phyloP scores from a whole-genome alignment of 2,797 vertebrate species.

The Paramormyrops hopkinsi region DNA sequence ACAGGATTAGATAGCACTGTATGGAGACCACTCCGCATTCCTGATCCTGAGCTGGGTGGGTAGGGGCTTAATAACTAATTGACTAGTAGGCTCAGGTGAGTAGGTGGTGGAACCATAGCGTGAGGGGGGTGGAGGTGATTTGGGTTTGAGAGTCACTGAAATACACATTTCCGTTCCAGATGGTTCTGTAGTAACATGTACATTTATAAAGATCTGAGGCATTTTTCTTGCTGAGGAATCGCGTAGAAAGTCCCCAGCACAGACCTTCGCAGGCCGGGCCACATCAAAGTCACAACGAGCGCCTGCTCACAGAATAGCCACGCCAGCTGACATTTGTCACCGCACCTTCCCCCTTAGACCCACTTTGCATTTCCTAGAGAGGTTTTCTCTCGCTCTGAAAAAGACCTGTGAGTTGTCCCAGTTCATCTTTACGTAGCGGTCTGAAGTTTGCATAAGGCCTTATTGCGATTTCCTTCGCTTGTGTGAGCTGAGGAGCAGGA shows the following conservation, averaged over 20 bases:
- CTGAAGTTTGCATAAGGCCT: not conserved
- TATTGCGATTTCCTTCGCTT: not conserved
- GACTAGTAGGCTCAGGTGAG: not conserved
- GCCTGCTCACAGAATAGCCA: slow-evolving; percentile 33
- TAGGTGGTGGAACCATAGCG: not conserved
- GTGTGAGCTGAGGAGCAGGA: not conserved
- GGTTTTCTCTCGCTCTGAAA: not conserved
- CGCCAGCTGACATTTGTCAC: slow-evolving; percentile 60
- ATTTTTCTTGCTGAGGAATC: not conserved
- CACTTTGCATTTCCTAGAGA: not conserved
- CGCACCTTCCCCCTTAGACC: slow-evolving; percentile 38
- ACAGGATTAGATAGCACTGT: not conserved
- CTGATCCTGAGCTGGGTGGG: not conserved
- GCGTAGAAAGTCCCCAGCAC: not conserved
- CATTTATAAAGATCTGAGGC: not conserved
- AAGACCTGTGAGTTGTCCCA: not conserved
- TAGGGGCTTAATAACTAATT: not conserved
- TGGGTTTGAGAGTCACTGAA: not conserved
- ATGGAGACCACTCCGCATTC: not conserved
- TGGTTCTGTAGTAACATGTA: not conserved
- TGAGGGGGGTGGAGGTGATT: not conserved
- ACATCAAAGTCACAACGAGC: not conserved
- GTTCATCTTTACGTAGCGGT: not conserved
- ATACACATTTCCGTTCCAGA: not conserved
- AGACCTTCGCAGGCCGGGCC: not conserved